A percentile compares a stretch with the other conserved stretches of the same genome.
Conservation (phyloP, 30 jellyfish, hydroid and myxozoan species). For the Cassiopea andromeda region DNA sequence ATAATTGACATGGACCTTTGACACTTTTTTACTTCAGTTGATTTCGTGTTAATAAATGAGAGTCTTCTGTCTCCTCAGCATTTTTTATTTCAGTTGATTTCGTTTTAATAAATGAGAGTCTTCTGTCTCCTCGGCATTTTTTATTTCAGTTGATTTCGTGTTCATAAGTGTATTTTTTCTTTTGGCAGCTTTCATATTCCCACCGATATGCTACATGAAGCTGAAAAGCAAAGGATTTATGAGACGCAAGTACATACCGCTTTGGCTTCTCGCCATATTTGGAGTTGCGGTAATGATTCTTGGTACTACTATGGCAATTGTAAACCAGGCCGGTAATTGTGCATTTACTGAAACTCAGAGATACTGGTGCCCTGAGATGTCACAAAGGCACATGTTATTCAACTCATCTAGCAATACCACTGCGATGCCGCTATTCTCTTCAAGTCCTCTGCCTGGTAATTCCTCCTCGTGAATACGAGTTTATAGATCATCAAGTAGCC, state of each 20-base stretch:
- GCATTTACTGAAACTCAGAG: constrained; percentile 62
- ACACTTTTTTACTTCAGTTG: no score
- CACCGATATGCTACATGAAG: constrained; percentile 81
- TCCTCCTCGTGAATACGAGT: not conserved
- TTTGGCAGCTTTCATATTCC: constrained; percentile 67
- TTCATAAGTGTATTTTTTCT: not conserved
- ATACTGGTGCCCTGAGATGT: constrained; percentile 68
- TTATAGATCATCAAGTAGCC: not conserved
- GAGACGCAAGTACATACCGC: constrained; percentile 45
- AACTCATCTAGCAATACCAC: constrained; percentile 1
- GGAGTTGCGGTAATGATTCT: constrained; percentile 72
- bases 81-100: no score
- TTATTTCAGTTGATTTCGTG: not conserved
- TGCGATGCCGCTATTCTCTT: constrained; percentile 7
- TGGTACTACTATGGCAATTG: constrained; percentile 77
- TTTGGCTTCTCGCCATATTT: constrained; percentile 55
- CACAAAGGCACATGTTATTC: not conserved
- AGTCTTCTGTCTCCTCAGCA: no score
- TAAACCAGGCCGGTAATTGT: constrained; percentile 72
- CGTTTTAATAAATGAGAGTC: no score
- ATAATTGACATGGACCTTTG: no score
- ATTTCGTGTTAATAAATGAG: no score
- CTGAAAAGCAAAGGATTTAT: constrained; percentile 62
- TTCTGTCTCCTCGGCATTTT: not conserved
- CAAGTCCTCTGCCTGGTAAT: not conserved